Evolutionary conservation across 2,888 invertebrate species (phyloP).

Genomic region (Drosophila longiperda): DNA sequence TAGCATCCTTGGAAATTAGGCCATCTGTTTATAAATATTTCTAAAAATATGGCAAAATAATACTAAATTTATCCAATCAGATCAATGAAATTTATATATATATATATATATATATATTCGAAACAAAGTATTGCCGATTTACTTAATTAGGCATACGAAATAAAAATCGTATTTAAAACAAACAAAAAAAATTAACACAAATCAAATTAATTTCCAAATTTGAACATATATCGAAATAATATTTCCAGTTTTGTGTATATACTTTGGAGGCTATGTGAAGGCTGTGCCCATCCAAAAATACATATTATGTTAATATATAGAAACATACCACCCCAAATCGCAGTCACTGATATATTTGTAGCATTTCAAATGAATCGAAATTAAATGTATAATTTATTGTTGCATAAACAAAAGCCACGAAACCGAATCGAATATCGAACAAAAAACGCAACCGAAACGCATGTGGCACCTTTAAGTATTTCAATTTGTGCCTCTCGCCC

Average conservation of each 20-base stretch:
- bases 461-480: conserved; percentile 80
- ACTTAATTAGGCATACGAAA: conserved; percentile 14
- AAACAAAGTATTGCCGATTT: conserved; percentile 35
- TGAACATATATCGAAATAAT: conserved; percentile 14
- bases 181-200: conserved; percentile 1
- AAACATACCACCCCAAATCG: conserved; percentile 45
- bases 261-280: background rate
- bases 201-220: conserved; percentile 2
- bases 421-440: conserved; percentile 70
- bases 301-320: conserved; percentile 19
- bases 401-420: conserved; percentile 78
- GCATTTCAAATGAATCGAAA: conserved; percentile 71
- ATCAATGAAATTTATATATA: background rate
- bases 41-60: conserved; percentile 29
- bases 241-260: conserved; percentile 40
- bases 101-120: background rate
- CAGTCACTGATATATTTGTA: conserved; percentile 55
- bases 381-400: conserved; percentile 79
- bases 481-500: conserved; percentile 27
- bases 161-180: conserved; percentile 26
- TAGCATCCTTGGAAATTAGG: background rate
- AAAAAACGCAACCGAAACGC: conserved; percentile 55
- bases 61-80: conserved; percentile 4
- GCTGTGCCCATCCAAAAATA: background rate
- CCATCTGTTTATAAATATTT: conserved; percentile 11